A percentile compares a stretch with the other conserved stretches of the same genome.
phyloP scores from a whole-genome alignment of 2,888 invertebrate species.

The Acanthoscelides obtectus region DNA sequence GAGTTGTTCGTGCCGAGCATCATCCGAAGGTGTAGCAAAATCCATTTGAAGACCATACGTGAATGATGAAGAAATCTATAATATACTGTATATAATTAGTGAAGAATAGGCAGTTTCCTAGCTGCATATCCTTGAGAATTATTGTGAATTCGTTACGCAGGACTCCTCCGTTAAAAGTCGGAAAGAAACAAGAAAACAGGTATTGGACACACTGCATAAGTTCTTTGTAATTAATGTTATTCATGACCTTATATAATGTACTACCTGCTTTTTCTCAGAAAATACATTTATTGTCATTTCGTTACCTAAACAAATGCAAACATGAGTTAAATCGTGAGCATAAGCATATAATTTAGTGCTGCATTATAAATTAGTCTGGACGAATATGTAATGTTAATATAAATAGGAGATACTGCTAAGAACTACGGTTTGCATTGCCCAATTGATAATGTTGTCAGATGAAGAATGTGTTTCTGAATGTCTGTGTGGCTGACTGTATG shows the following conservation, averaged over 20 bases:
- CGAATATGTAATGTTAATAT: no score
- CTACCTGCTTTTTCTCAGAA: not conserved
- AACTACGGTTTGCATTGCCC: no score
- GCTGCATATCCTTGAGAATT: not conserved
- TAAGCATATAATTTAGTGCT: no score
- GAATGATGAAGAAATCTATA: not conserved
- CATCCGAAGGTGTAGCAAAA: not conserved
- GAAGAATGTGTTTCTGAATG: no score
- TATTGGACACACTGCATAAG: not conserved
- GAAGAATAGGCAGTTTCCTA: not conserved
- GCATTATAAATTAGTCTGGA: no score
- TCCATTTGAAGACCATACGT: not conserved
- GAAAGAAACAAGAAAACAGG: not conserved
- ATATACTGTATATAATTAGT: not conserved
- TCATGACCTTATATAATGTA: not conserved
- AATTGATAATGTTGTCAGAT: no score
- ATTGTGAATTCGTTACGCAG: not conserved
- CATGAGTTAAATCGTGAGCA: not conserved
- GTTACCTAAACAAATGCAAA: not conserved
- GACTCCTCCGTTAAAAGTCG: not conserved
- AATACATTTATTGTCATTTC: not conserved
- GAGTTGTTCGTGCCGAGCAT: not conserved
- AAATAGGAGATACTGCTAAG: no score
- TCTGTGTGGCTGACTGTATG: no score
- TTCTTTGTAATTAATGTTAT: not conserved